Conservation (phyloP, 2,797 vertebrate species). For the Gymnothorax reevesii region DNA sequence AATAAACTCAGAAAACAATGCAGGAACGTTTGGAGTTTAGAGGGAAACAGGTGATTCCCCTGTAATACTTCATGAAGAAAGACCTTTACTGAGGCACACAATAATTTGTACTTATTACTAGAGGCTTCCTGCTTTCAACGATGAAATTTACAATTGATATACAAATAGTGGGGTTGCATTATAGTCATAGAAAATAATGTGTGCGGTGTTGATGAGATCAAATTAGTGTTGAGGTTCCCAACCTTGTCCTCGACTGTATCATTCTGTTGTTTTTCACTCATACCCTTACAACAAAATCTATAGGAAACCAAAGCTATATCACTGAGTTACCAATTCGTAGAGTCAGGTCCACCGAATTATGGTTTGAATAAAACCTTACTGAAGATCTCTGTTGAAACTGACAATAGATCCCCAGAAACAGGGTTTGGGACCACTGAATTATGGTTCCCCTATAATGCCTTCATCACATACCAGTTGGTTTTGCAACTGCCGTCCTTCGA, state of each 20-base stretch:
- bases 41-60: slow-evolving; percentile 7
- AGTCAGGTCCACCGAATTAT: too few species aligned
- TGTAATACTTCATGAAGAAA: neutral
- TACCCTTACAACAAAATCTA: too few species aligned
- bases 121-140: neutral
- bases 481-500: too few species aligned
- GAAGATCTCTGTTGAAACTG: too few species aligned
- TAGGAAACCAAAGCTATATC: too few species aligned
- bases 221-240: neutral
- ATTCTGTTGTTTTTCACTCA: too few species aligned
- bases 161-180: neutral
- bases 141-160: neutral
- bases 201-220: neutral
- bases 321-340: too few species aligned
- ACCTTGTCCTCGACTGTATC: too few species aligned
- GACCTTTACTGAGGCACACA: neutral
- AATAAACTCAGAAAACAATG: slow-evolving; percentile 3
- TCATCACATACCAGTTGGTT: neutral
- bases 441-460: neutral
- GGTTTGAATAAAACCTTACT: too few species aligned
- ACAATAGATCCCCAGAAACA: too few species aligned
- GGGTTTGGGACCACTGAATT: too few species aligned
- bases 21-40: neutral
- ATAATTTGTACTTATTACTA: neutral
- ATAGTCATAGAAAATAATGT: neutral